These are phyloP conservation scores for Tragelaphus strepsiceros DNA, from an alignment of 2,113 vertebrate genomes.

Conservation along the genomic window DNA sequence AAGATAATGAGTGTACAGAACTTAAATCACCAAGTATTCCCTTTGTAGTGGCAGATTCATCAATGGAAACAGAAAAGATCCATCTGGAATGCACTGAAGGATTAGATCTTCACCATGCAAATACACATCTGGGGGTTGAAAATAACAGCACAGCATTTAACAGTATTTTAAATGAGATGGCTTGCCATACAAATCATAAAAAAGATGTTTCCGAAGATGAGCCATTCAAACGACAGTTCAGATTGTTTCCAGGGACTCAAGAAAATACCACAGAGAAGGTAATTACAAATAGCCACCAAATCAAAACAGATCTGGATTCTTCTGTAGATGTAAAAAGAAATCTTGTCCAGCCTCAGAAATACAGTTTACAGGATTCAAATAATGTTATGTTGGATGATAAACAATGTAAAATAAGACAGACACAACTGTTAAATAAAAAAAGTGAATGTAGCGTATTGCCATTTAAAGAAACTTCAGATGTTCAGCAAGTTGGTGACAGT, in stretches of 20 bases:
- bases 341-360: conserved; percentile 56
- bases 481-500: conserved; percentile 5
- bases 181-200: conserved; percentile 57
- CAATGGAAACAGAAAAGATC: conserved; percentile 45
- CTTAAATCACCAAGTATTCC: conserved; percentile 45
- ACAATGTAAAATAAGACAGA: conserved; percentile 54
- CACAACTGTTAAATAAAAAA: background rate
- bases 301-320: conserved; percentile 60
- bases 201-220: conserved; percentile 53
- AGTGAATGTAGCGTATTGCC: conserved; percentile 5
- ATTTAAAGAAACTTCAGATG: conserved; percentile 22
- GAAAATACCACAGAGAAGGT: conserved; percentile 55
- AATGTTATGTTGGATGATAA: conserved; percentile 40
- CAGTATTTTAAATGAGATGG: conserved; percentile 27
- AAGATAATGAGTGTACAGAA: conserved; percentile 58
- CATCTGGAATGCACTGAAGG: conserved; percentile 52
- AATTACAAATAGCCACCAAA: conserved; percentile 49
- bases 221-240: conserved; percentile 49
- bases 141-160: conserved; percentile 18
- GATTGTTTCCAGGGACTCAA: conserved; percentile 41
- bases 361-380: conserved; percentile 45
- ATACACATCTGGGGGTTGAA: conserved; percentile 22
- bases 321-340: conserved; percentile 61
- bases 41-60: background rate
- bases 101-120: conserved; percentile 49